Conservation (phyloP, 2,888 invertebrate genomes). For the Galerucella calmariensis region DNA sequence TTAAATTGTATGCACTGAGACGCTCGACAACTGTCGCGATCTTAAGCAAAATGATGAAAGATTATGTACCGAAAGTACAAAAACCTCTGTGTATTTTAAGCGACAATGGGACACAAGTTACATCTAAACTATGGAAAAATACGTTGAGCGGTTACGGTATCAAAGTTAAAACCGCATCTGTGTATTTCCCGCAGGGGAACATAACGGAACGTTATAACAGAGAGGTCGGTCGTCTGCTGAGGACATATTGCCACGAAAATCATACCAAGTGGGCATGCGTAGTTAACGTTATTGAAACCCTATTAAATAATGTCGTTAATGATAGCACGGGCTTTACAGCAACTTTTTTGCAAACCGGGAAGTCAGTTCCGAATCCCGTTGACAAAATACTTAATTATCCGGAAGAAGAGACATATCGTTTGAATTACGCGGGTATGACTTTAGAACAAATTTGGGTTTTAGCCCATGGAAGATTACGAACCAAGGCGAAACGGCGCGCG, state of each 20-base stretch:
- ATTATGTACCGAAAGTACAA: conserved; percentile 34
- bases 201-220: not conserved
- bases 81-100: conserved; percentile 43
- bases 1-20: no score
- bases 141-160: not conserved
- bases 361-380: no score
- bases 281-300: not conserved
- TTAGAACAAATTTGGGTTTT: conserved; percentile 16
- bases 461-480: not conserved
- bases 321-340: not conserved
- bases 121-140: conserved; percentile 1
- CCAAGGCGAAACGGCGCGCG: conserved; percentile 19
- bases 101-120: conserved; percentile 25
- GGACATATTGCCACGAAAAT: no score
- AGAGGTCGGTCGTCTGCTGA: no score
- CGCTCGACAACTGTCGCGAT: no score
- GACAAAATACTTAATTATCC: no score
- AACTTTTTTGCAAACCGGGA: not conserved
- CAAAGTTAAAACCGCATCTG: not conserved
- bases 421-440: not conserved
- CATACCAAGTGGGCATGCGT: not conserved
- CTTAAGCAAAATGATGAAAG: conserved; percentile 13
- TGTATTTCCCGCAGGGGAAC: no score
- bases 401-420: no score
- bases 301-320: not conserved